Percentiles rank a stretch among this genome's conserved stretches.
phyloP scores from a whole-genome alignment of 2,113 vertebrate species.

The Emydocephalus ijimae region DNA sequence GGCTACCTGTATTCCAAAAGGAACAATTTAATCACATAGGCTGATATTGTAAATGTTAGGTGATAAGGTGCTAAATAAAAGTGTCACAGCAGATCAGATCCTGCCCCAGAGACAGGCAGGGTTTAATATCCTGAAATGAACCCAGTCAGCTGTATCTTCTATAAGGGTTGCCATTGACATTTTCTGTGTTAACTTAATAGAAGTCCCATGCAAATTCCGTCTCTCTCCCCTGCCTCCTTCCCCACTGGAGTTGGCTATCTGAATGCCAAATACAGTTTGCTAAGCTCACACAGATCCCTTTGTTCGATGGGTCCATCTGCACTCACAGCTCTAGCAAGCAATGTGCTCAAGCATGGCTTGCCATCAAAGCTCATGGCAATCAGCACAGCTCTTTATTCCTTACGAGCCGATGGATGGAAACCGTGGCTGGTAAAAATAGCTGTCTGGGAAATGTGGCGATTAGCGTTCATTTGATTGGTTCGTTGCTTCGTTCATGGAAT shows the following conservation, averaged over 20 bases:
- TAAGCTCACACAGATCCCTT: constrained; percentile 50
- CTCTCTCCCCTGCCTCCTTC: not conserved
- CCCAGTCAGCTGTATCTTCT: constrained; percentile 54
- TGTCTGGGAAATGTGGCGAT: not conserved
- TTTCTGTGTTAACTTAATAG: constrained; percentile 23
- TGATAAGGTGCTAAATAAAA: constrained; percentile 20
- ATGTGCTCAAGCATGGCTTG: constrained; percentile 42
- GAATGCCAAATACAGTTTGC: constrained; percentile 57
- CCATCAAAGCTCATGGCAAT: constrained; percentile 56
- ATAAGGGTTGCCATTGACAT: constrained; percentile 50
- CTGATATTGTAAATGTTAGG: not conserved
- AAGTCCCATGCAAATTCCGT: constrained; percentile 51
- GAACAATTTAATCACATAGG: not conserved
- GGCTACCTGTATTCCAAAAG: not conserved
- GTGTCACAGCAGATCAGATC: constrained; percentile 26
- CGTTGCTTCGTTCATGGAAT: not conserved
- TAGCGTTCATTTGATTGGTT: not conserved
- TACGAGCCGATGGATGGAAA: not conserved
- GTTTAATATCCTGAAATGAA: constrained; percentile 51
- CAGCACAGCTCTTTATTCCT: constrained; percentile 40
- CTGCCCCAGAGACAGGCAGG: constrained; percentile 13
- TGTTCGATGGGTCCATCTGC: constrained; percentile 44
- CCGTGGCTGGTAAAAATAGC: not conserved
- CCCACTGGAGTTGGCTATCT: constrained; percentile 39
- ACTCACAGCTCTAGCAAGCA: constrained; percentile 40